Evolutionary conservation across 2,888 invertebrate genomes (phyloP).

Genomic region (Alitta virens): DNA sequence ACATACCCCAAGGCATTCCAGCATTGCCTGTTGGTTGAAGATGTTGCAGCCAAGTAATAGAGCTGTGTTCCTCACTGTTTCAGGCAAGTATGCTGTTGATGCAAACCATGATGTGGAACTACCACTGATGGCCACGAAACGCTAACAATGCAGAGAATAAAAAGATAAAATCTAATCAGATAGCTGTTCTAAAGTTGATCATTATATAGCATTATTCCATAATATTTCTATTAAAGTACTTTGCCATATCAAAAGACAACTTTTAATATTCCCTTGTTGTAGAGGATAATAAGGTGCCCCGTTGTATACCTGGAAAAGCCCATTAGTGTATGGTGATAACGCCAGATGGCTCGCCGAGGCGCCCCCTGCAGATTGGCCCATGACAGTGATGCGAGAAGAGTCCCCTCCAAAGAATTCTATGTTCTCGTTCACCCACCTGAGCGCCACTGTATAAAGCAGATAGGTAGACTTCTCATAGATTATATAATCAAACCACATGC

Average conservation of each 20-base stretch:
- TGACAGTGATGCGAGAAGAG: background rate
- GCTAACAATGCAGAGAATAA: background rate
- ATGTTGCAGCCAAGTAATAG: background rate
- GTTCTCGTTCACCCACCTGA: background rate
- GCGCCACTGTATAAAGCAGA: background rate
- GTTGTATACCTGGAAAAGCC: background rate
- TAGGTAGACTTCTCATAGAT: no score
- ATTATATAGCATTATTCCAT: no score
- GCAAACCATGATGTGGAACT: background rate
- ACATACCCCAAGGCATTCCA: no score
- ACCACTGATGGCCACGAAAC: background rate
- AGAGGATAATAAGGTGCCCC: no score
- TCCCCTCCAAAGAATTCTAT: constrained; percentile 1
- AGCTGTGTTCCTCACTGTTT: background rate
- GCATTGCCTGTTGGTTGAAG: no score
- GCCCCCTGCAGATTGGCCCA: background rate
- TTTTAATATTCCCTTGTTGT: no score
- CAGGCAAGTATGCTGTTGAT: background rate
- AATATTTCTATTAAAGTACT: no score
- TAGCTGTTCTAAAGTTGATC: no score
- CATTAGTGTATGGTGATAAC: background rate
- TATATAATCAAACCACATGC: no score
- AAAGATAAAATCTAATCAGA: no score
- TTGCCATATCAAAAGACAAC: no score
- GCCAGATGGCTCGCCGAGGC: background rate